Evolutionary conservation across 2,113 vertebrate genomes (phyloP).

Genomic region (Corynorhinus townsendii): DNA sequence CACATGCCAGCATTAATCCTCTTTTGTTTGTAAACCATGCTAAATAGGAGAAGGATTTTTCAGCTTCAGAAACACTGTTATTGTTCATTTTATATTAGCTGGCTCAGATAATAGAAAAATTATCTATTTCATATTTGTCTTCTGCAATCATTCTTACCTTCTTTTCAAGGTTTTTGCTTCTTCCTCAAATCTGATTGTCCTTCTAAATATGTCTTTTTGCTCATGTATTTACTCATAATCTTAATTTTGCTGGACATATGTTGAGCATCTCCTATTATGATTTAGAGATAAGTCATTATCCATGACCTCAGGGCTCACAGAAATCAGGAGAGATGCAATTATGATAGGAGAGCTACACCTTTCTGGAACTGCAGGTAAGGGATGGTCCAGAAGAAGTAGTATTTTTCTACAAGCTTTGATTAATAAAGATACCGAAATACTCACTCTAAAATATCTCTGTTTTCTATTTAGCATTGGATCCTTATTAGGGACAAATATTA

Average conservation of each 20-base stretch:
- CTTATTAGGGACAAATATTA: slow-evolving; percentile 55
- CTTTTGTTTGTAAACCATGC: neutral
- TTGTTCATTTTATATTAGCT: neutral
- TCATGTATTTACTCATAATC: neutral
- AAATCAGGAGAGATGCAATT: neutral
- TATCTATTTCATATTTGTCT: neutral
- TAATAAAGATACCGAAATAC: neutral
- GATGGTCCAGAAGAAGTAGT: neutral
- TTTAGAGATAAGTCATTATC: neutral
- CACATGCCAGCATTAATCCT: neutral
- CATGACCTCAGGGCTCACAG: neutral
- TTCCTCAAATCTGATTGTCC: neutral
- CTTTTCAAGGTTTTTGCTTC: neutral
- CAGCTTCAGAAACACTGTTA: neutral
- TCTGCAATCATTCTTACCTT: neutral
- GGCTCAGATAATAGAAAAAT: neutral
- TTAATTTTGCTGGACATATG: neutral
- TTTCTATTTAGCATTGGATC: slow-evolving; percentile 69
- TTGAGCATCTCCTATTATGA: neutral
- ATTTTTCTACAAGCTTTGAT: neutral
- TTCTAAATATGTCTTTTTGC: neutral
- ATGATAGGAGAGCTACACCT: neutral
- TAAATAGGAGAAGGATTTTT: neutral
- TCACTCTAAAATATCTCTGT: slow-evolving; percentile 54
- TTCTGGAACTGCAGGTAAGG: neutral